These are phyloP conservation scores for Capromys pilorides DNA, from an alignment of 2,797 vertebrate species.

Conservation along the genomic window DNA sequence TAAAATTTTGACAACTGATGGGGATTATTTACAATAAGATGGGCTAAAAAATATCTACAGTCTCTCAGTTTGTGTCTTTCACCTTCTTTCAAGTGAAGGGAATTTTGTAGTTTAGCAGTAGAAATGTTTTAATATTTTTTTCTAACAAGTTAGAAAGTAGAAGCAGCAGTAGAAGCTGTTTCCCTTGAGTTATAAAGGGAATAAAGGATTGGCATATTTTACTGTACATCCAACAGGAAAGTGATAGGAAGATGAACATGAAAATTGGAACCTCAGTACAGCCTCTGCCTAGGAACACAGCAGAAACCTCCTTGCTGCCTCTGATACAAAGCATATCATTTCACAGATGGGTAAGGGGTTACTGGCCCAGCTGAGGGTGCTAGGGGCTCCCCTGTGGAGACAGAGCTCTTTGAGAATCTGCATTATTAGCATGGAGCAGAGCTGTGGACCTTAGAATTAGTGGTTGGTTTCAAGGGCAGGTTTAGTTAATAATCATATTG, in stretches of 20 bases:
- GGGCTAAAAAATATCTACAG: background rate
- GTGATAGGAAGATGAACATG: background rate
- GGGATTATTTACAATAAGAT: conserved; percentile 1
- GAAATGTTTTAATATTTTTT: background rate
- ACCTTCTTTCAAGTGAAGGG: background rate
- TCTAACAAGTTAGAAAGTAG: background rate
- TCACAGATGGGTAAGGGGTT: background rate
- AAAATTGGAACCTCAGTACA: background rate
- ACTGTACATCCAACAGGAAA: background rate
- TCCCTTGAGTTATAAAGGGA: background rate
- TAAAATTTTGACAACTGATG: background rate
- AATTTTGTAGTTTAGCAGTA: background rate
- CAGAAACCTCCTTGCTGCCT: background rate
- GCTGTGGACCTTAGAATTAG: background rate
- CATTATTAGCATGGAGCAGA: background rate
- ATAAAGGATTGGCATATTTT: background rate
- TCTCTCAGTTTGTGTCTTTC: background rate
- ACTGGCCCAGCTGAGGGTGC: background rate
- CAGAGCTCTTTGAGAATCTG: background rate
- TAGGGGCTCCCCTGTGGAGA: no score
- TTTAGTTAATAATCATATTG: background rate
- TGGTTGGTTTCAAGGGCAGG: background rate
- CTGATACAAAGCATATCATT: background rate
- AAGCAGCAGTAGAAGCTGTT: background rate
- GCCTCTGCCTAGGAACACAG: background rate